Conservation (phyloP, 1,140 invertebrate species). For the Heliothis virescens region DNA sequence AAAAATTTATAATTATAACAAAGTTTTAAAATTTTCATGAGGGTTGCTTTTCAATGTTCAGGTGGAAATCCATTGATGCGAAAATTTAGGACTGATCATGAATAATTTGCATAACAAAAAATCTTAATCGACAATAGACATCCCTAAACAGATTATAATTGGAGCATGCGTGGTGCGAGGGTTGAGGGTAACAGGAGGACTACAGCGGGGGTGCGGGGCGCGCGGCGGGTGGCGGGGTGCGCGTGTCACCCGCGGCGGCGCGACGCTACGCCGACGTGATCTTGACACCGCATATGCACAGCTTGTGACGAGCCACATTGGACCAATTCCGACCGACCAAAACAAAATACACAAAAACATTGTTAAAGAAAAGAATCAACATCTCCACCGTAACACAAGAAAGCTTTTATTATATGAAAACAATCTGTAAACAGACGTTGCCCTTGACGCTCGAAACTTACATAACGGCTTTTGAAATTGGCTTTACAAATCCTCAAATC, state of each 20-base stretch:
- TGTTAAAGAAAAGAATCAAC: constrained; percentile 17
- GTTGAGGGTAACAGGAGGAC: constrained; percentile 67
- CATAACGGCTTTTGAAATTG: constrained; percentile 39
- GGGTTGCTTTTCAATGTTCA: background rate
- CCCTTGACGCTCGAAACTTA: constrained; percentile 26
- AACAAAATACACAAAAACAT: constrained; percentile 10
- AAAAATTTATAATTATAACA: background rate
- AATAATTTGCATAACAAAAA: constrained; percentile 40
- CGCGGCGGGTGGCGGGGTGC: constrained; percentile 52
- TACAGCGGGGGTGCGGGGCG: constrained; percentile 39
- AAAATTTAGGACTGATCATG: background rate
- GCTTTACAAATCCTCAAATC: constrained; percentile 36
- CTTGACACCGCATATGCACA: constrained; percentile 83
- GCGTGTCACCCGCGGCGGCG: constrained; percentile 78
- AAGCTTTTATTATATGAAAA: constrained; percentile 26
- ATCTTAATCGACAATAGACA: constrained; percentile 79
- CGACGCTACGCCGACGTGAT: constrained; percentile 77
- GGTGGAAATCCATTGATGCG: background rate
- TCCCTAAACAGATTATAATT: constrained; percentile 85
- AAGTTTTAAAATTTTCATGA: background rate
- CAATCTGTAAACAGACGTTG: constrained; percentile 24
- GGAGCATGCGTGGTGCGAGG: constrained; percentile 84
- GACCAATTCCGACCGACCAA: constrained; percentile 34
- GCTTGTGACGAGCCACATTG: constrained; percentile 67
- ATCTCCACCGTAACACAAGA: constrained; percentile 3